A percentile compares a stretch with the other conserved stretches of the same genome.
Conservation (phyloP, 2,113 vertebrate genomes). For the Corythoichthys intestinalis region DNA sequence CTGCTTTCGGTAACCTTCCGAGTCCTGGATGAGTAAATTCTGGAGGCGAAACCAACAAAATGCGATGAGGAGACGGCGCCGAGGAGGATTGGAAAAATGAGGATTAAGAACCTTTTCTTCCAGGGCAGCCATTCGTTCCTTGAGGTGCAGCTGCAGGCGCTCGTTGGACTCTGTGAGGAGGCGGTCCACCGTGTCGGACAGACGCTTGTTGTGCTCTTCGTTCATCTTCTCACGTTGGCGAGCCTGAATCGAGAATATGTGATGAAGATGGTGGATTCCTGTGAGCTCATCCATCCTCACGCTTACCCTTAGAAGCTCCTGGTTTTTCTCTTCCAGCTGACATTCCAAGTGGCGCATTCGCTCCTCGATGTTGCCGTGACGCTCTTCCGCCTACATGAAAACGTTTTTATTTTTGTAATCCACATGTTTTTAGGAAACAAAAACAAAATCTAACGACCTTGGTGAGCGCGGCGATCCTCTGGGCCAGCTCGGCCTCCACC, state of each 20-base stretch:
- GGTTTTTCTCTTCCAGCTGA: conserved; percentile 98
- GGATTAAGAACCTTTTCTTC: conserved; percentile 86
- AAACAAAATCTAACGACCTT: conserved; percentile 74
- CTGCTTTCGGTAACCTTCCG: conserved; percentile 93
- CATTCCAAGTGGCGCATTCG: conserved; percentile 95
- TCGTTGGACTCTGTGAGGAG: conserved; percentile 97
- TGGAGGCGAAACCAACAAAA: conserved; percentile 49
- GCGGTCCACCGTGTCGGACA: conserved; percentile 94
- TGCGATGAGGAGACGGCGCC: neutral
- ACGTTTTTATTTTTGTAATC: neutral
- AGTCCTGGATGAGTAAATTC: conserved; percentile 97
- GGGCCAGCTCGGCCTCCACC: conserved; percentile 97
- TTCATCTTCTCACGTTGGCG: conserved; percentile 99
- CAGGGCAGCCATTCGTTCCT: conserved; percentile 95
- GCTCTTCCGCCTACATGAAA: conserved; percentile 88
- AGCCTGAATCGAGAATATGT: conserved; percentile 70
- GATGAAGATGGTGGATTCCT: neutral
- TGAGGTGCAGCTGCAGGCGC: conserved; percentile 92
- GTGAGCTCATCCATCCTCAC: neutral
- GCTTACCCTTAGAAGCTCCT: conserved; percentile 94
- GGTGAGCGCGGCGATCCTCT: conserved; percentile 96
- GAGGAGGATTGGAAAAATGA: neutral
- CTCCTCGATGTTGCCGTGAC: conserved; percentile 97
- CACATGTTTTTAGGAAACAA: neutral
- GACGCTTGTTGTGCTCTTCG: conserved; percentile 96